Evolutionary conservation across 2,888 invertebrate genomes (phyloP), one percentile per base, ranked within the genome.

Genomic region (Drosophila subsilvestris): DNA sequence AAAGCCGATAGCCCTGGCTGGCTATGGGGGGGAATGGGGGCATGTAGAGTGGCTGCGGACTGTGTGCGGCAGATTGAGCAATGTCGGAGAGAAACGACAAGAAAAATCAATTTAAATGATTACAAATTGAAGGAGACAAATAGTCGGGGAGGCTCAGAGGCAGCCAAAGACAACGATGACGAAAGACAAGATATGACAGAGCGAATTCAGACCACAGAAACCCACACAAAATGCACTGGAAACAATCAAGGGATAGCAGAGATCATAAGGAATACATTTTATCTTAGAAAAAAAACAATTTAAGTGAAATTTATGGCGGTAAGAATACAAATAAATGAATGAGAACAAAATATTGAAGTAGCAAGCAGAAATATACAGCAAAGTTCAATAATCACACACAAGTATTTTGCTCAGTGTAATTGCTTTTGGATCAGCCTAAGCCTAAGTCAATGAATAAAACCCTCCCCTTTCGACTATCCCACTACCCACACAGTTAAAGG

Each of bases 51-150:
- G 51, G 62, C 37, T 49, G 49, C 53, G 54, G 73, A 67, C 65
- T 76, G 76, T 74, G 63, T 29, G 44, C 43, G 53, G 47, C 37
- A 29, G 57, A 63, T 48, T 60, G 80, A 71, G 56, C 56, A 73
- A 74, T 61, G 58, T 71, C 71, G 72, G 59, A 77, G 62, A 77
- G 48, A 58, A 65, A 60, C 48, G 77, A 76, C 89, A 85, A 84
- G 84, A 82, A 85, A 85, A 85, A 87, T 85, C 85, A 85, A 85
- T 85, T 87, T 86, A 88, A 86, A 86, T 88, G 84, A 86, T 88
- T 84, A 77, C 87, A 75, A 84, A 77, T 79, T 84, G 86, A 84
- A 81, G 69, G 68, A 79, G 76, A 86, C 82, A 88, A 88, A 88
- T 77, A 79, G 88, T 80, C 70, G 47, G 54, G 14, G 6, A 2